Conservation (phyloP, 2,797 vertebrate genomes). For the Meda fulgida region DNA sequence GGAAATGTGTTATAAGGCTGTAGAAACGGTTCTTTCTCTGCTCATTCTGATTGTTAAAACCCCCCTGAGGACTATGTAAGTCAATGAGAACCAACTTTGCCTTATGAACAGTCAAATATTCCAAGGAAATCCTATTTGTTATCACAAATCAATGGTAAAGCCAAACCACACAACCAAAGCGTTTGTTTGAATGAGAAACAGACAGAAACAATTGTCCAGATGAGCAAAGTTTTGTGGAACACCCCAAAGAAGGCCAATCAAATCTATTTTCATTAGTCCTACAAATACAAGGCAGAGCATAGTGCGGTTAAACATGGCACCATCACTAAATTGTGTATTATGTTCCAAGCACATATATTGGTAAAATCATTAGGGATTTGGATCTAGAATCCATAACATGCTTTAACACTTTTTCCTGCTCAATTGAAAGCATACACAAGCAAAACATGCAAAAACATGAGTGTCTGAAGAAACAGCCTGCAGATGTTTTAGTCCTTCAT, state of each 20-base stretch:
- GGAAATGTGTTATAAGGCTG: conserved; percentile 9
- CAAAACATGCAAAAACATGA: conserved; percentile 30
- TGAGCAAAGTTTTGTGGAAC: conserved; percentile 24
- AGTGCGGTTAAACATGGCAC: background rate
- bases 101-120: conserved; percentile 12
- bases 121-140: conserved; percentile 34
- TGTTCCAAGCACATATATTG: background rate
- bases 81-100: conserved; percentile 32
- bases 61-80: conserved; percentile 10
- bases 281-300: background rate
- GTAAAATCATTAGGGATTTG: conserved; percentile 8
- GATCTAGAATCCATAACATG: background rate
- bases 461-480: conserved; percentile 36
- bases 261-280: conserved; percentile 24
- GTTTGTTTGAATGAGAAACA: conserved; percentile 42
- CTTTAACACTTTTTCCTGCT: conserved; percentile 1
- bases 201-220: conserved; percentile 23
- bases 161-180: conserved; percentile 45
- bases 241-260: background rate
- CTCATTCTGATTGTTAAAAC: conserved; percentile 9
- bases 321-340: background rate
- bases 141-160: conserved; percentile 18
- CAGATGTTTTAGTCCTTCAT: conserved; percentile 46
- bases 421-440: conserved; percentile 28
- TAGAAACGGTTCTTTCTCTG: background rate